These are phyloP conservation scores for Orientallactaga sibirica DNA, from an alignment of 2,797 vertebrate genomes.

Conservation along the genomic window DNA sequence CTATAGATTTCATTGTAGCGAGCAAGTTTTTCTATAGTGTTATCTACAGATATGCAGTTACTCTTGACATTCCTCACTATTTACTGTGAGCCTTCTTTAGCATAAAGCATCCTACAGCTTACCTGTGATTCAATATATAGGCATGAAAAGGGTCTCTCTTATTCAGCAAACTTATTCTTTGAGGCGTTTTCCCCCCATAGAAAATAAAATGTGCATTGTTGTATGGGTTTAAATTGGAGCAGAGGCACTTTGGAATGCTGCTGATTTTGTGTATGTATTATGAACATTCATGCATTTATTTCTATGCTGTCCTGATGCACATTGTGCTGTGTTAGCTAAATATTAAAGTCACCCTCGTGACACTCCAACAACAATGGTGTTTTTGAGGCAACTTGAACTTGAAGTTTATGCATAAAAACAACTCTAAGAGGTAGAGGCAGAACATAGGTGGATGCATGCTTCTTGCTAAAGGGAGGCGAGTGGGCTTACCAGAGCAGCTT, in stretches of 20 bases:
- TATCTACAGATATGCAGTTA: conserved; percentile 68
- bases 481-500: background rate
- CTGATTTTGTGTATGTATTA: conserved; percentile 70
- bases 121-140: conserved; percentile 76
- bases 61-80: conserved; percentile 74
- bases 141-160: conserved; percentile 72
- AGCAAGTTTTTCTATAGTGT: conserved; percentile 65
- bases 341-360: conserved; percentile 59
- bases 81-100: conserved; percentile 69
- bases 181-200: conserved; percentile 48
- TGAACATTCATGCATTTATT: conserved; percentile 71
- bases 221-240: conserved; percentile 60
- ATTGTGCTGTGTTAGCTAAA: conserved; percentile 79
- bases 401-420: conserved; percentile 59
- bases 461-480: conserved; percentile 1
- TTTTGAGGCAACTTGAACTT: conserved; percentile 67
- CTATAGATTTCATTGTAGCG: conserved; percentile 58
- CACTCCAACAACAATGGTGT: conserved; percentile 66
- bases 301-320: conserved; percentile 59
- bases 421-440: conserved; percentile 23
- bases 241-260: conserved; percentile 62
- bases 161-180: conserved; percentile 80
- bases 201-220: conserved; percentile 70
- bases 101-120: conserved; percentile 70
- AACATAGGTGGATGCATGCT: background rate